Evolutionary conservation across 2,888 invertebrate genomes (phyloP).

Genomic region (Melipona beecheii): DNA sequence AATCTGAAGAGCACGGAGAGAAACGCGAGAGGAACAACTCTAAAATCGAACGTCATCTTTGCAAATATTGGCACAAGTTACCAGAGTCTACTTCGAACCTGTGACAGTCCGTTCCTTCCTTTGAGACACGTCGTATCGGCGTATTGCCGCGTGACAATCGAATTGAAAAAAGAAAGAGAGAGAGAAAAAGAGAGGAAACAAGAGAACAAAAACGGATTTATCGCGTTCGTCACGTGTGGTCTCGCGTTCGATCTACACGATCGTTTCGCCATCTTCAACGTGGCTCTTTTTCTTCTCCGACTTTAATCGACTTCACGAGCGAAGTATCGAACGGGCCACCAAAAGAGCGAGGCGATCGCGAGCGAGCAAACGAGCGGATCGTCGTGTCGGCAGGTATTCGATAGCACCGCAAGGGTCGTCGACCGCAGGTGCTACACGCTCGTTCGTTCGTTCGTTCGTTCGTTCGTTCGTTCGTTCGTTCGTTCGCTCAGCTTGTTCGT

Average conservation of each 20-base stretch:
- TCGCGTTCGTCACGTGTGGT: neutral
- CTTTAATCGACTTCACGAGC: conserved; percentile 7
- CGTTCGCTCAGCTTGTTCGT: conserved; percentile 59
- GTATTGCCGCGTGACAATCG: too few relatives aligned
- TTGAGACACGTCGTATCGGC: neutral
- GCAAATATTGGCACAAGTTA: too few relatives aligned
- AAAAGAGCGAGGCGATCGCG: conserved; percentile 60
- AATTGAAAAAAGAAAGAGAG: too few relatives aligned
- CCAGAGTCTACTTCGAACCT: neutral
- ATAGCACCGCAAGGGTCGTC: conserved; percentile 81
- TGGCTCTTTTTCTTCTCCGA: neutral
- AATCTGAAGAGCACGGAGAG: neutral
- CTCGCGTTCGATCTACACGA: neutral
- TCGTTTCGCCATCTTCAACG: neutral
- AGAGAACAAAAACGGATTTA: neutral
- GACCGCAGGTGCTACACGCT: conserved; percentile 82
- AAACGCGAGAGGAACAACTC: neutral
- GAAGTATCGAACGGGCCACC: conserved; percentile 53
- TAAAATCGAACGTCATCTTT: neutral
- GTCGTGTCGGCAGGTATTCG: conserved; percentile 79
- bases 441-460: conserved; percentile 58
- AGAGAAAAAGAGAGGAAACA: neutral
- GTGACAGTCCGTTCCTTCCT: neutral
- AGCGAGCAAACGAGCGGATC: conserved; percentile 64
- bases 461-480: conserved; percentile 63